These are phyloP conservation scores for Neopelma chrysocephalum DNA, from an alignment of 2,797 vertebrate genomes.

Conservation along the genomic window DNA sequence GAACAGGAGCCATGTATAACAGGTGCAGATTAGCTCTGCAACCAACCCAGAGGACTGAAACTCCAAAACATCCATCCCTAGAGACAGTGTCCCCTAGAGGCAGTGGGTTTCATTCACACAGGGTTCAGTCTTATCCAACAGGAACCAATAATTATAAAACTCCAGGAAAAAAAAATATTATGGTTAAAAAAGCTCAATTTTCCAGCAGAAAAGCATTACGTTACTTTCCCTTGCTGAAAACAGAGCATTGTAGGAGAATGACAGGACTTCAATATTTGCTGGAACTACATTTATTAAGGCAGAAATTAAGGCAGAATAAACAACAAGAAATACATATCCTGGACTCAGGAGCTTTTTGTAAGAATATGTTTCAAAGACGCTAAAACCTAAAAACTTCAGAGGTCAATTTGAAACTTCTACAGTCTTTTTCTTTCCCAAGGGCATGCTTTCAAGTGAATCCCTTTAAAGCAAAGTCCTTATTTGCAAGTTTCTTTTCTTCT, in stretches of 20 bases:
- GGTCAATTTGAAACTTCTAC: neutral
- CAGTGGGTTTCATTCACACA: neutral
- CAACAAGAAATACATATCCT: neutral
- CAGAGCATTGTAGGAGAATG: neutral
- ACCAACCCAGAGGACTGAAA: neutral
- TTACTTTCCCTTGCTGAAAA: neutral
- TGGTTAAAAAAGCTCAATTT: neutral
- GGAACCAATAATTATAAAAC: neutral
- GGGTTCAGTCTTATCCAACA: neutral
- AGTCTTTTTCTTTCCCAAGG: slow-evolving; percentile 17
- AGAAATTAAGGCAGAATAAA: neutral
- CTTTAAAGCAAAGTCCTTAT: neutral
- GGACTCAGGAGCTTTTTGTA: neutral
- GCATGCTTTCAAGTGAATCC: slow-evolving; percentile 11
- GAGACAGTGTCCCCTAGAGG: neutral
- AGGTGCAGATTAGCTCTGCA: neutral
- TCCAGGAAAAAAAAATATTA: neutral
- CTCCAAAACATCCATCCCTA: neutral
- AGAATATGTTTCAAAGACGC: neutral
- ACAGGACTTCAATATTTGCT: neutral
- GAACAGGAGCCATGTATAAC: neutral
- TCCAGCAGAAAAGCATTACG: neutral
- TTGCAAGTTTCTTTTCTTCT: slow-evolving; percentile 14
- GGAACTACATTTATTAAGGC: neutral
- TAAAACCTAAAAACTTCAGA: slow-evolving; percentile 5